Conservation (phyloP, 2,113 vertebrate species). For the Pelmatolapia mariae region DNA sequence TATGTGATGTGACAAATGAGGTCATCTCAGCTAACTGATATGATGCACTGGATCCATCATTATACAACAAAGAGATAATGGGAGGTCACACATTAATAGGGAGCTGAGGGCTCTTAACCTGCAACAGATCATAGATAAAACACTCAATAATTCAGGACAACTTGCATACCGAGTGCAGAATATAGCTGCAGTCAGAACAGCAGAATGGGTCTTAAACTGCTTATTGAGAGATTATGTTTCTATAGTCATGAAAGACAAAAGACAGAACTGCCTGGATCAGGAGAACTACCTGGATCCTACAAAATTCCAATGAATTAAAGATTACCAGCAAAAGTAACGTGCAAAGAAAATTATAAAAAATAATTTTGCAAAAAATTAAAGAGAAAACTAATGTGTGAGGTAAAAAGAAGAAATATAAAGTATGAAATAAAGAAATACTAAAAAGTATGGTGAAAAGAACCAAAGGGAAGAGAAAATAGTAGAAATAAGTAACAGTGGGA, state of each 20-base stretch:
- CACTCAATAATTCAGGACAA: neutral
- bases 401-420: neutral
- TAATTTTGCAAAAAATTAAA: neutral
- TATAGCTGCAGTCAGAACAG: neutral
- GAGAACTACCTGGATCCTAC: neutral
- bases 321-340: neutral
- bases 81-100: neutral
- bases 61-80: neutral
- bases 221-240: neutral
- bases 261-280: neutral
- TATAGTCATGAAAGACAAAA: neutral
- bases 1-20: constrained; percentile 58
- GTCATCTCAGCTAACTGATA: constrained; percentile 38
- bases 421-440: neutral
- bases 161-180: neutral
- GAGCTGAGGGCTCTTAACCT: neutral
- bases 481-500: neutral
- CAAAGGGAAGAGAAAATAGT: neutral
- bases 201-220: neutral
- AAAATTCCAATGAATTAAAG: neutral
- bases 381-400: neutral
- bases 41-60: neutral
- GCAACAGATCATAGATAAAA: neutral
- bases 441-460: rapidly evolving
- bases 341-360: neutral